Conservation (phyloP, 1,140 invertebrate genomes). For the Dufourea novaeangliae region DNA sequence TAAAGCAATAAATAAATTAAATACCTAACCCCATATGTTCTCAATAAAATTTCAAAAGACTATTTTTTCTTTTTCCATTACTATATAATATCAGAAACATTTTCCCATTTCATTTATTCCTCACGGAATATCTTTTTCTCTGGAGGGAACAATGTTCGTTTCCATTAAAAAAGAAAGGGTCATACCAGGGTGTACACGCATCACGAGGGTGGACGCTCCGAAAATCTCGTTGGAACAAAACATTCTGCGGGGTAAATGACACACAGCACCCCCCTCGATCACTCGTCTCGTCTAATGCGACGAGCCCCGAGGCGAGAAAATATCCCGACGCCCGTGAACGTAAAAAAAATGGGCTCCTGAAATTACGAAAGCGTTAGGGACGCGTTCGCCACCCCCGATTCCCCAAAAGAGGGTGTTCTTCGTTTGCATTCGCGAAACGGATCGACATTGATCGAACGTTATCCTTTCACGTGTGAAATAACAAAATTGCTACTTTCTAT, state of each 20-base stretch:
- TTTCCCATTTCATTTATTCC: not conserved
- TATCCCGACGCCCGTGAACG: not conserved
- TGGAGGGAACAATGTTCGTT: not conserved
- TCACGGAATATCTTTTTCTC: not conserved
- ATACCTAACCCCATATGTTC: too few species aligned
- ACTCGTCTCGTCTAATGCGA: constrained; percentile 21
- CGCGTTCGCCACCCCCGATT: not conserved
- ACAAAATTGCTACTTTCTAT: not conserved
- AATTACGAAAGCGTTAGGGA: constrained; percentile 20
- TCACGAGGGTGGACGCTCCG: not conserved
- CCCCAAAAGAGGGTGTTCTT: not conserved
- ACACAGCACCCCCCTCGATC: constrained; percentile 13
- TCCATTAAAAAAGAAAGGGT: not conserved
- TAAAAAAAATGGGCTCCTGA: not conserved
- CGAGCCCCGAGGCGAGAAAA: constrained; percentile 20
- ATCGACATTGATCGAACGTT: constrained; percentile 23
- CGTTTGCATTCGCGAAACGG: constrained; percentile 5
- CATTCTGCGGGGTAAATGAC: constrained; percentile 37
- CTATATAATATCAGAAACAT: not conserved
- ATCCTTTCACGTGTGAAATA: constrained; percentile 1
- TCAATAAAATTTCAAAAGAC: too few species aligned
- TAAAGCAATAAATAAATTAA: too few species aligned
- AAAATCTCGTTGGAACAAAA: constrained; percentile 51
- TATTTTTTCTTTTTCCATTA: too few species aligned
- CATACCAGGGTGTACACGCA: not conserved